These are phyloP conservation scores for Bos javanicus DNA, from an alignment of 2,113 vertebrate genomes.

Conservation along the genomic window DNA sequence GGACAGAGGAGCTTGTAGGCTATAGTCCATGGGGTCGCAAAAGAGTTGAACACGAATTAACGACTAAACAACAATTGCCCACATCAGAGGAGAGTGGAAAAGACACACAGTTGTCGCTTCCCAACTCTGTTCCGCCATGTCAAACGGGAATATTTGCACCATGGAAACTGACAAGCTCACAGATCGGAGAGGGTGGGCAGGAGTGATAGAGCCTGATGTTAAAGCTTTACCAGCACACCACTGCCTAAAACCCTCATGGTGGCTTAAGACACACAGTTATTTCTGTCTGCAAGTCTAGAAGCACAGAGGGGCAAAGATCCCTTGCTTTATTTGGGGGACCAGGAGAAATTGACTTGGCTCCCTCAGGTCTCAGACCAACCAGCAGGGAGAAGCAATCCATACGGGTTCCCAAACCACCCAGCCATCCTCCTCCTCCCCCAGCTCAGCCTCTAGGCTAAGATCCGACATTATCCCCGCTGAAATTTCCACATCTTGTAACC, in stretches of 20 bases:
- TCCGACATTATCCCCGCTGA: neutral
- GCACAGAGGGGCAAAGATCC: neutral
- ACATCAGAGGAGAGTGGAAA: neutral
- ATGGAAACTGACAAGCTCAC: neutral
- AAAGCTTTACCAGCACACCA: neutral
- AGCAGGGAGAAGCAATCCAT: neutral
- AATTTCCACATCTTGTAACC: neutral
- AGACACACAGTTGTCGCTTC: neutral
- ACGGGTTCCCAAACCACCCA: fast-evolving
- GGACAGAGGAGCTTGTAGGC: neutral
- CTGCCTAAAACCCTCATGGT: neutral
- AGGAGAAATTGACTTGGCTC: too few species aligned
- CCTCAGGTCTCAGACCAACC: neutral
- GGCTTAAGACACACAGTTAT: neutral
- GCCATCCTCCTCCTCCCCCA: too few species aligned
- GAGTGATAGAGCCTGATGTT: neutral
- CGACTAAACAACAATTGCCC: neutral
- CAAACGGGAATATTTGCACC: neutral
- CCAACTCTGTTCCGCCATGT: neutral
- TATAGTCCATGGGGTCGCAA: neutral
- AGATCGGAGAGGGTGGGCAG: neutral
- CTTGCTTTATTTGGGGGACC: neutral
- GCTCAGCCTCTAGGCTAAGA: neutral
- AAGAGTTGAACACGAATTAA: neutral
- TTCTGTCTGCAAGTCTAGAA: neutral